These are phyloP conservation scores for Bergia sp. DNA, from an alignment of 92 coral and sea anemone genomes.

Conservation along the genomic window DNA sequence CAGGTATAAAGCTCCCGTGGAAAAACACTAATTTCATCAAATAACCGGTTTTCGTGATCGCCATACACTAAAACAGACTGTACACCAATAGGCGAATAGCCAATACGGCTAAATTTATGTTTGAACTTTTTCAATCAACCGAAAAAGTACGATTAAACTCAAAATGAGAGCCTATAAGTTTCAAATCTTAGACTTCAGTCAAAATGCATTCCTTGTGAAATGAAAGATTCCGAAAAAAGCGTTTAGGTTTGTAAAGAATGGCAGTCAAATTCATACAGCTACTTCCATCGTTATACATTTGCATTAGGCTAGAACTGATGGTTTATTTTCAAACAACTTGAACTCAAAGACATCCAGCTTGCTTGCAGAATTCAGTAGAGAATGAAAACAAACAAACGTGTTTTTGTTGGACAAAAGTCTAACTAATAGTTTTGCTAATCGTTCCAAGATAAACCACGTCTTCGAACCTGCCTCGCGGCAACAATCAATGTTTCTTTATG, in stretches of 20 bases:
- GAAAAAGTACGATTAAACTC: not conserved
- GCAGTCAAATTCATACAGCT: constrained; percentile 8
- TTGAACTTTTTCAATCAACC: not conserved
- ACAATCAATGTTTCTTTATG: not conserved
- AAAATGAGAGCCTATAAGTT: not conserved
- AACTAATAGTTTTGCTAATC: constrained; percentile 3
- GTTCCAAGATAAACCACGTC: constrained; percentile 14
- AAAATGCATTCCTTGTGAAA: not conserved
- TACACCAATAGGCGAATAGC: no score
- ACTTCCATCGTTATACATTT: not conserved
- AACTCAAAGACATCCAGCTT: not conserved
- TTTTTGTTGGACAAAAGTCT: constrained; percentile 16
- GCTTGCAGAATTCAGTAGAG: not conserved
- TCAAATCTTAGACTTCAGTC: not conserved
- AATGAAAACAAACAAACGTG: constrained; percentile 16
- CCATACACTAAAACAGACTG: not conserved
- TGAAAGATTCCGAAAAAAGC: constrained; percentile 5
- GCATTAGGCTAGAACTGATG: not conserved
- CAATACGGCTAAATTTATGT: not conserved
- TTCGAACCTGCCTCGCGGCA: constrained; percentile 25
- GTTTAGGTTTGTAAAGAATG: not conserved
- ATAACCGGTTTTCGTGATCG: not conserved
- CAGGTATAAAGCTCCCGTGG: not conserved
- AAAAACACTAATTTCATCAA: not conserved
- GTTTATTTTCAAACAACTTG: not conserved